Conservation (phyloP, 1,140 invertebrate species). For the Amyelois transitella region DNA sequence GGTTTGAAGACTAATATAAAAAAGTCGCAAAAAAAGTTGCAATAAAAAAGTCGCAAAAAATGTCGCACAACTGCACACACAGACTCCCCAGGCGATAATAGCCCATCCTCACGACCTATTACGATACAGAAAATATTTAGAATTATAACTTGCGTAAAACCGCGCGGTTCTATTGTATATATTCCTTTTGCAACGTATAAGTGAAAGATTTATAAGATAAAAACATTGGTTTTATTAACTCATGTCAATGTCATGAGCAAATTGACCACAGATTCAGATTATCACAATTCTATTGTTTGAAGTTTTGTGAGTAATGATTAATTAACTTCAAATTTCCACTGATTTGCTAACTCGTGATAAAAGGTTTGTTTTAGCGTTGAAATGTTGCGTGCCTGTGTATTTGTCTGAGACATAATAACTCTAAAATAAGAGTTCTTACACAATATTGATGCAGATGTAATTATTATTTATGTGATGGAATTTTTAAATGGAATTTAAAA, state of each 20-base stretch:
- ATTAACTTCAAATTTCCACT: not conserved
- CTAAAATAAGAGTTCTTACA: too few relatives aligned
- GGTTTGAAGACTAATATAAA: too few relatives aligned
- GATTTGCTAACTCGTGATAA: not conserved
- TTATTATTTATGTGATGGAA: too few relatives aligned
- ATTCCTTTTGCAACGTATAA: conserved; percentile 2
- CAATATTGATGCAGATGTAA: too few relatives aligned
- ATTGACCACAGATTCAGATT: not conserved
- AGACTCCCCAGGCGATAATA: not conserved
- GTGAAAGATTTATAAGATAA: not conserved
- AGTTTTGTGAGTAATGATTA: not conserved
- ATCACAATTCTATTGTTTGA: not conserved
- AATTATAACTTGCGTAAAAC: conserved; percentile 6
- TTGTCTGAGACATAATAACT: too few relatives aligned
- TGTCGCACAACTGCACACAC: not conserved
- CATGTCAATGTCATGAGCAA: not conserved
- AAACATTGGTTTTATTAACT: not conserved
- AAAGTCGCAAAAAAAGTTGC: not conserved
- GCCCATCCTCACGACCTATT: conserved; percentile 1
- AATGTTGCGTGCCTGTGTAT: too few relatives aligned
- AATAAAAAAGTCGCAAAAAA: not conserved
- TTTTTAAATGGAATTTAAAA: too few relatives aligned
- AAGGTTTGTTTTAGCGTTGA: too few relatives aligned
- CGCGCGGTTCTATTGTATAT: not conserved
- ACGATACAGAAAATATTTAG: conserved; percentile 5